These are phyloP conservation scores for Listrodromus nycthemerus DNA, from an alignment of 2,888 invertebrate genomes.

Conservation along the genomic window DNA sequence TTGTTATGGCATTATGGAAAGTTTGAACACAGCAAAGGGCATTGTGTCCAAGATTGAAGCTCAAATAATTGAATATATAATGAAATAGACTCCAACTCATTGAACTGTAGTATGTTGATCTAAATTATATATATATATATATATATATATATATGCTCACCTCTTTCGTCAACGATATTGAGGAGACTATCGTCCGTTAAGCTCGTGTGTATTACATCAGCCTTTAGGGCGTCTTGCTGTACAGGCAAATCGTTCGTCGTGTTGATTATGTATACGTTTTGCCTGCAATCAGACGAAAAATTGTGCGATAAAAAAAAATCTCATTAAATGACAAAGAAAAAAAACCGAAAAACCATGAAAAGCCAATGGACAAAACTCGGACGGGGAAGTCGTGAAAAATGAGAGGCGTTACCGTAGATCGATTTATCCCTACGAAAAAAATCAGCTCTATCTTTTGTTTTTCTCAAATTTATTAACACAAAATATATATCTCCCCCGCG, in stretches of 20 bases:
- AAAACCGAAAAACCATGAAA: slow-evolving; percentile 40
- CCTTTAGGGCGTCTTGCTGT: slow-evolving; percentile 68
- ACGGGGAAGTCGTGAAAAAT: slow-evolving; percentile 14
- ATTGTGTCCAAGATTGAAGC: too few relatives aligned
- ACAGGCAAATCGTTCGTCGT: slow-evolving; percentile 73
- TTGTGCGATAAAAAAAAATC: slow-evolving; percentile 27
- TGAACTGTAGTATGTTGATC: neutral
- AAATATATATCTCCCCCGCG: slow-evolving; percentile 29
- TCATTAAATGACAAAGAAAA: neutral
- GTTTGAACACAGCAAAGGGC: too few relatives aligned
- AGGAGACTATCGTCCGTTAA: slow-evolving; percentile 69
- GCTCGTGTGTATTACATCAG: slow-evolving; percentile 74
- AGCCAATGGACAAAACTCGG: slow-evolving; percentile 46
- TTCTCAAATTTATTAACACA: slow-evolving; percentile 51
- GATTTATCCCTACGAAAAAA: slow-evolving; percentile 29
- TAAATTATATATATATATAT: neutral
- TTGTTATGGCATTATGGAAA: too few relatives aligned
- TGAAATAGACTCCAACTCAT: too few relatives aligned
- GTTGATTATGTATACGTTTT: slow-evolving; percentile 81
- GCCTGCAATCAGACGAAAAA: slow-evolving; percentile 75
- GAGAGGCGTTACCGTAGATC: neutral
- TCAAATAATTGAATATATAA: too few relatives aligned
- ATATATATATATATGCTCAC: slow-evolving; percentile 69
- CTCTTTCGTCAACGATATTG: slow-evolving; percentile 73
- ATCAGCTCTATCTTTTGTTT: slow-evolving; percentile 21